These are phyloP conservation scores for Rutpela maculata DNA, from an alignment of 2,888 invertebrate genomes.

Conservation along the genomic window DNA sequence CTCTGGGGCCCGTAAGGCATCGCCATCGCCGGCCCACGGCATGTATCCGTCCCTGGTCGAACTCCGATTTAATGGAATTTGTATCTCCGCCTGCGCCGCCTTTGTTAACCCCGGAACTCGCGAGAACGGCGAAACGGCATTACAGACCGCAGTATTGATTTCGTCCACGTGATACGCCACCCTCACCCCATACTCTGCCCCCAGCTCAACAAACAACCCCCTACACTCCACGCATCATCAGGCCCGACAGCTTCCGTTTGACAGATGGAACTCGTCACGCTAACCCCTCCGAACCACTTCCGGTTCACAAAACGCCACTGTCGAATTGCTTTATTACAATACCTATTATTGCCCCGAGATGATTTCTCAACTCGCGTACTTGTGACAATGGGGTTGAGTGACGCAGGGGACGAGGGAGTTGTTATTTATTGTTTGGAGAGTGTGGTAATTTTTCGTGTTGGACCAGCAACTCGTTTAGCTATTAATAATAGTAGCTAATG, in stretches of 20 bases:
- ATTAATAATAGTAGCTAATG: too few species aligned
- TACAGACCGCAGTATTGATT: slow-evolving; percentile 69
- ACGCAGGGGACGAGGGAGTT: not conserved
- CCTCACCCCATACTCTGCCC: slow-evolving; percentile 45
- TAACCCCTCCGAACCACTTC: slow-evolving; percentile 52
- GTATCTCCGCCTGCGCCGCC: slow-evolving; percentile 53
- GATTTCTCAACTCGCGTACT: slow-evolving; percentile 19
- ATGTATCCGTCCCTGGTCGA: slow-evolving; percentile 29
- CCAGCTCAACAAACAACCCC: slow-evolving; percentile 29
- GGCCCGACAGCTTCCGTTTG: slow-evolving; percentile 63
- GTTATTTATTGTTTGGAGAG: slow-evolving; percentile 28
- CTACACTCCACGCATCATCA: slow-evolving; percentile 54
- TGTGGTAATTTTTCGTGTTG: not conserved
- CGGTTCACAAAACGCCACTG: slow-evolving; percentile 51
- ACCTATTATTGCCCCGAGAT: slow-evolving; percentile 41
- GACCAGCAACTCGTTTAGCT: too few species aligned
- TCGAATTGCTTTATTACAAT: slow-evolving; percentile 58
- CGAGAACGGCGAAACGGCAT: slow-evolving; percentile 55
- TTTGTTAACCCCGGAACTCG: slow-evolving; percentile 57
- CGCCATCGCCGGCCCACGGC: not conserved
- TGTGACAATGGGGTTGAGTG: not conserved
- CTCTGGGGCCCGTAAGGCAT: too few species aligned
- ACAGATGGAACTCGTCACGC: slow-evolving; percentile 63
- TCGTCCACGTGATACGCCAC: slow-evolving; percentile 61
- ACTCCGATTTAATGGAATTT: slow-evolving; percentile 56